Percentiles rank a stretch among this genome's conserved stretches.
Evolutionary conservation across 2,888 invertebrate species (phyloP).

Genomic region (Elysia crispata): DNA sequence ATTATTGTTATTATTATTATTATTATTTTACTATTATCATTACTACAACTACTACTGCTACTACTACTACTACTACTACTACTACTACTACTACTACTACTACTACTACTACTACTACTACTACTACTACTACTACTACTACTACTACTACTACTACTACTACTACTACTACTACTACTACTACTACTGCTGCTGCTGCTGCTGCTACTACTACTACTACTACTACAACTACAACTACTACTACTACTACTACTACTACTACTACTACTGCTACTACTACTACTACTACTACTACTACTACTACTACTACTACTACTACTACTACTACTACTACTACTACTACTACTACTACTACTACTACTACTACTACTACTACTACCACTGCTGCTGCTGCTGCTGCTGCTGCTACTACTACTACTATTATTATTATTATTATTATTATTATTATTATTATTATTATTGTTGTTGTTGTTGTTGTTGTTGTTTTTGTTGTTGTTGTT

Average conservation of each 20-base stretch:
- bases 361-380: slow-evolving; percentile 1
- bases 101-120: slow-evolving; percentile 9
- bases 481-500: too few species aligned
- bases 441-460: background rate
- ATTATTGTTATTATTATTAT: slow-evolving; percentile 4
- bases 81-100: slow-evolving; percentile 9
- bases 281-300: slow-evolving; percentile 9
- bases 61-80: slow-evolving; percentile 5
- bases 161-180: slow-evolving; percentile 9
- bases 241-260: slow-evolving; percentile 9
- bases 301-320: slow-evolving; percentile 6
- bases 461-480: too few species aligned
- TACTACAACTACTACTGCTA: background rate
- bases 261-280: slow-evolving; percentile 4
- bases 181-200: background rate
- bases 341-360: slow-evolving; percentile 5
- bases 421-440: background rate
- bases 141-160: slow-evolving; percentile 9
- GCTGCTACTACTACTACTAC: slow-evolving; percentile 1
- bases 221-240: slow-evolving; percentile 4
- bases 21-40: background rate
- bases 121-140: slow-evolving; percentile 4
- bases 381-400: background rate
- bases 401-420: slow-evolving; percentile 1
- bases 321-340: slow-evolving; percentile 6